phyloP scores from a whole-genome alignment of 2,113 vertebrate species.

The Melospiza georgiana region DNA sequence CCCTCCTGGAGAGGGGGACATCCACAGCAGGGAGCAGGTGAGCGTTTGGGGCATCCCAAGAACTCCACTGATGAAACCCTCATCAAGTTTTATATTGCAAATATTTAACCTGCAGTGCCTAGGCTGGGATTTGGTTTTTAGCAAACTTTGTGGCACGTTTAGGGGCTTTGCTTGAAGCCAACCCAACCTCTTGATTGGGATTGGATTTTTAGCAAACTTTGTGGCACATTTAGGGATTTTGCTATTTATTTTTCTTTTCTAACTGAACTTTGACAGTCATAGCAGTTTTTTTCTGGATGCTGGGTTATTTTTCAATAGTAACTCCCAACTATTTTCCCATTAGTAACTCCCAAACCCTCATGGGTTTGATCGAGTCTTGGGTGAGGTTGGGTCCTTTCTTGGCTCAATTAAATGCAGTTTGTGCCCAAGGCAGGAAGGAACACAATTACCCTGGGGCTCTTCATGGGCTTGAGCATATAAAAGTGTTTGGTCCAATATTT shows the following conservation, averaged over 20 bases:
- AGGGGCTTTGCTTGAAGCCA: neutral
- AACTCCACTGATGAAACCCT: neutral
- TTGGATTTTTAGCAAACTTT: neutral
- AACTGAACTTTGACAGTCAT: neutral
- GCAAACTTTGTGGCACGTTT: neutral
- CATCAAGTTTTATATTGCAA: neutral
- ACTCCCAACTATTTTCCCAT: neutral
- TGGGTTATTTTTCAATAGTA: neutral
- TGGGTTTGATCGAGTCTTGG: neutral
- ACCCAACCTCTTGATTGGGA: neutral
- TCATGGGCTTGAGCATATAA: neutral
- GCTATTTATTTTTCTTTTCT: neutral
- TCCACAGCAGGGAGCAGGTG: slow-evolving; percentile 83
- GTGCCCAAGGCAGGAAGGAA: neutral
- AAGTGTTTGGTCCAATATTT: neutral
- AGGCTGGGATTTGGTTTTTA: neutral
- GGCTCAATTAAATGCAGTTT: neutral
- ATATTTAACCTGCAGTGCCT: neutral
- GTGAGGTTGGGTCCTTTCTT: neutral
- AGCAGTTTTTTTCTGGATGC: neutral
- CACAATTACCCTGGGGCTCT: neutral
- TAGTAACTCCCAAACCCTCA: neutral
- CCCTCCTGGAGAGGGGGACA: slow-evolving; percentile 79
- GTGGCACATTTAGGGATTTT: neutral
- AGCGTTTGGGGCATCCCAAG: accelerated